Evolutionary conservation across 1,140 invertebrate species (phyloP).

Genomic region (Choristoneura fumiferana): DNA sequence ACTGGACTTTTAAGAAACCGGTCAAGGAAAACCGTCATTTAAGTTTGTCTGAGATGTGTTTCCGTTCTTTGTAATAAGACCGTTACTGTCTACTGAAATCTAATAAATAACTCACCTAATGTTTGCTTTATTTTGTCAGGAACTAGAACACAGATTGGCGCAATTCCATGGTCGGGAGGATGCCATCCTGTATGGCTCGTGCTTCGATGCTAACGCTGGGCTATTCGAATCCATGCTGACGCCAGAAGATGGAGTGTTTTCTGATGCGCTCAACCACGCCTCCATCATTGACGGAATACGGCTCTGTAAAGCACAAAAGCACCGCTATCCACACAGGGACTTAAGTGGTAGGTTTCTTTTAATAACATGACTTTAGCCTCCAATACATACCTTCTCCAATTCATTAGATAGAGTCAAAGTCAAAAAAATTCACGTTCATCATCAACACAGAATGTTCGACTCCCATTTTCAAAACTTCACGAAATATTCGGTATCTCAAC

Average conservation of each 20-base stretch:
- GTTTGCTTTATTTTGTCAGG: slow-evolving; percentile 67
- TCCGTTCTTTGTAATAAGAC: too few species aligned
- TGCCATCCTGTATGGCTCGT: slow-evolving; percentile 93
- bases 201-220: slow-evolving; percentile 97
- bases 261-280: slow-evolving; percentile 96
- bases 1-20: too few species aligned
- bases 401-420: not conserved
- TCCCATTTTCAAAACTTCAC: too few species aligned
- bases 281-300: slow-evolving; percentile 97
- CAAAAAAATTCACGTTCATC: too few species aligned
- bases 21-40: too few species aligned
- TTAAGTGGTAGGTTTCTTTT: slow-evolving; percentile 81
- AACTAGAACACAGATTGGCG: slow-evolving; percentile 91
- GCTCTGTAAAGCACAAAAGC: slow-evolving; percentile 93
- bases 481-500: too few species aligned
- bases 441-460: too few species aligned
- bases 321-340: slow-evolving; percentile 91
- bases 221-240: slow-evolving; percentile 92
- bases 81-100: too few species aligned
- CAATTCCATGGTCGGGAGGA: slow-evolving; percentile 93
- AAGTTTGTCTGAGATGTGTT: too few species aligned
- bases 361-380: too few species aligned
- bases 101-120: not conserved
- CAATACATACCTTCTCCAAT: slow-evolving; percentile 2
- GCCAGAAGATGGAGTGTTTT: slow-evolving; percentile 91